Evolutionary conservation across 2,888 invertebrate genomes (phyloP).

Genomic region (Heliconius sara): DNA sequence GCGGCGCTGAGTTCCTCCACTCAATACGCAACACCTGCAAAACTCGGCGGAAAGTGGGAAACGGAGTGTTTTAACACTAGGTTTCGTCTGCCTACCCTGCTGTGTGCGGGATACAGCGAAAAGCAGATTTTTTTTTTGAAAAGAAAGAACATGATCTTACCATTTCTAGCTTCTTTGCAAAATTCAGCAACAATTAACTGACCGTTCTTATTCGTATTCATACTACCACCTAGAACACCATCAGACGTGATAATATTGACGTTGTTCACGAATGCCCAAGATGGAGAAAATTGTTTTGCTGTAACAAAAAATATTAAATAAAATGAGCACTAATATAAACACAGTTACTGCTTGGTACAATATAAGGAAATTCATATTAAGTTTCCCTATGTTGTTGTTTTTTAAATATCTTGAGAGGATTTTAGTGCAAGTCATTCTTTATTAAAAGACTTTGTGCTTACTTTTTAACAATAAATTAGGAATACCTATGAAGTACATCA

Average conservation of each 20-base stretch:
- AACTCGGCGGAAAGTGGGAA: too few species aligned
- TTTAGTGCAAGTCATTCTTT: neutral
- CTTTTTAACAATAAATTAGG: too few species aligned
- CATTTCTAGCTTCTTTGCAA: conserved; percentile 53
- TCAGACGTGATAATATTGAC: conserved; percentile 60
- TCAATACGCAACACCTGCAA: too few species aligned
- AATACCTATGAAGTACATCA: too few species aligned
- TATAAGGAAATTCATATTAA: neutral
- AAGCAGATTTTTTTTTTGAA: neutral
- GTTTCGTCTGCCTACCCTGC: too few species aligned
- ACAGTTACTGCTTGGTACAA: neutral
- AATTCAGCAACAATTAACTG: conserved; percentile 57
- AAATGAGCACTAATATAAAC: too few species aligned
- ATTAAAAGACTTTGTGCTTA: neutral
- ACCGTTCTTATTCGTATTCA: conserved; percentile 47
- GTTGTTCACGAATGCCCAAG: conserved; percentile 63
- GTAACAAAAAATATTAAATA: conserved; percentile 44
- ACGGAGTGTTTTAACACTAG: too few species aligned
- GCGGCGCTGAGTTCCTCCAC: too few species aligned
- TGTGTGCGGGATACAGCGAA: too few species aligned
- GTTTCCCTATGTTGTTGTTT: neutral
- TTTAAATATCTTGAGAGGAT: neutral
- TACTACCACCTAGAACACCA: conserved; percentile 57
- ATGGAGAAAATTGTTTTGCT: conserved; percentile 62
- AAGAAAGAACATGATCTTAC: conserved; percentile 50